Evolutionary conservation across 2,888 invertebrate species (phyloP).

Genomic region (Drosophila recens): DNA sequence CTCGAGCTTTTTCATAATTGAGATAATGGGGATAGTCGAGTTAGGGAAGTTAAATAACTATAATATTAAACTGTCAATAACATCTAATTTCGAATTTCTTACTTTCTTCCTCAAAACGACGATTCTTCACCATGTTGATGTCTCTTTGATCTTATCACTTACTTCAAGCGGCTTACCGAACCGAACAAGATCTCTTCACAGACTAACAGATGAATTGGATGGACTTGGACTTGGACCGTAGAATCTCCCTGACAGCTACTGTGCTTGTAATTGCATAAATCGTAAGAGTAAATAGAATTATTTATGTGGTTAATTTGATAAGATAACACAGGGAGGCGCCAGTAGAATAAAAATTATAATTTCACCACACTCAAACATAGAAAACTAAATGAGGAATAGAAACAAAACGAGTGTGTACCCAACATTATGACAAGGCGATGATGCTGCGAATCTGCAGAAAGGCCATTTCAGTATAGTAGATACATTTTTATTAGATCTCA

Average conservation of each 20-base stretch:
- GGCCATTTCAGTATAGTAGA: constrained; percentile 3
- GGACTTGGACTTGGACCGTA: constrained; percentile 3
- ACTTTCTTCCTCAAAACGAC: constrained; percentile 51
- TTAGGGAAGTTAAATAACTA: no score
- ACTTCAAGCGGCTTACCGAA: constrained; percentile 22
- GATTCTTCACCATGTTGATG: constrained; percentile 49
- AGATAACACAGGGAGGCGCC: constrained; percentile 29
- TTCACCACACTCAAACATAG: constrained; percentile 1
- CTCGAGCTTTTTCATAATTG: no score
- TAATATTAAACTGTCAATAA: not conserved
- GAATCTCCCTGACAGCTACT: constrained; percentile 23
- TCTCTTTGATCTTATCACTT: not conserved
- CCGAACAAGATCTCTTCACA: constrained; percentile 18
- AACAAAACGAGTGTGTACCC: constrained; percentile 10
- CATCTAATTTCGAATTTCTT: not conserved
- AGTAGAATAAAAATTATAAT: constrained; percentile 1
- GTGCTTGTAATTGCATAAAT: constrained; percentile 41
- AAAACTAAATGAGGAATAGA: not conserved
- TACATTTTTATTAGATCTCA: constrained; percentile 5
- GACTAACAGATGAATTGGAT: constrained; percentile 26
- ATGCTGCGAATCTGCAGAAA: constrained; percentile 4
- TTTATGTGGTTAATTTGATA: constrained; percentile 39
- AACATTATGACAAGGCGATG: constrained; percentile 32
- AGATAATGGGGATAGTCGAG: no score
- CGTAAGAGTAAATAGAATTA: constrained; percentile 25